phyloP scores from a whole-genome alignment of 2,888 invertebrate species.

The Blastobasis lacticolella region DNA sequence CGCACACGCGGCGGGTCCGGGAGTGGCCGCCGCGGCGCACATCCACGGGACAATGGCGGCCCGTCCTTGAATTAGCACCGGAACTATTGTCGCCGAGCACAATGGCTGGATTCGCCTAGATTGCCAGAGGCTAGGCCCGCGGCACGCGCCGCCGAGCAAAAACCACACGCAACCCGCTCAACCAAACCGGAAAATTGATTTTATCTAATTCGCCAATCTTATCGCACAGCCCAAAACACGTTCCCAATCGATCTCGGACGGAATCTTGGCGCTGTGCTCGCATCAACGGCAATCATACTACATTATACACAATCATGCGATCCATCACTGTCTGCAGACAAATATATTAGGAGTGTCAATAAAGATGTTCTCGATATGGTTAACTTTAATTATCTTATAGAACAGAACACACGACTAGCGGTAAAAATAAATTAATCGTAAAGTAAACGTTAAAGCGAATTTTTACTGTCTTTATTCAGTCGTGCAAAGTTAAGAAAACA shows the following conservation, averaged over 20 bases:
- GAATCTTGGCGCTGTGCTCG: not conserved
- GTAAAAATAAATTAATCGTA: too few species aligned
- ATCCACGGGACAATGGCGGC: slow-evolving; percentile 45
- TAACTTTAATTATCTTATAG: too few species aligned
- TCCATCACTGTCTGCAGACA: slow-evolving; percentile 27
- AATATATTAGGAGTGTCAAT: slow-evolving; percentile 27
- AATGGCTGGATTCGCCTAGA: slow-evolving; percentile 61
- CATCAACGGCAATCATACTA: not conserved
- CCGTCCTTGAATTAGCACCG: slow-evolving; percentile 67
- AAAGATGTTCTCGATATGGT: slow-evolving; percentile 18
- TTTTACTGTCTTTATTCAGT: too few species aligned
- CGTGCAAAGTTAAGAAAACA: too few species aligned
- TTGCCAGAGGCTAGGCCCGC: slow-evolving; percentile 43
- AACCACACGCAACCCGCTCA: slow-evolving; percentile 30
- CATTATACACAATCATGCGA: slow-evolving; percentile 9
- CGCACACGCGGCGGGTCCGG: not conserved
- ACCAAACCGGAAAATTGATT: slow-evolving; percentile 24
- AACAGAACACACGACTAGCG: too few species aligned
- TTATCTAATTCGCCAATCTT: slow-evolving; percentile 16
- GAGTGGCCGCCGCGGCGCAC: slow-evolving; percentile 25
- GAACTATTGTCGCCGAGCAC: slow-evolving; percentile 60
- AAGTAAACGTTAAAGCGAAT: too few species aligned
- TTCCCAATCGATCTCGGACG: slow-evolving; percentile 17
- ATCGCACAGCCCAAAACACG: slow-evolving; percentile 14
- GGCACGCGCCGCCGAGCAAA: slow-evolving; percentile 28